Percentiles rank a stretch among this genome's conserved stretches.
These are phyloP conservation scores for Maccullochella peelii DNA, from an alignment of 2,113 vertebrate genomes.

Conservation along the genomic window DNA sequence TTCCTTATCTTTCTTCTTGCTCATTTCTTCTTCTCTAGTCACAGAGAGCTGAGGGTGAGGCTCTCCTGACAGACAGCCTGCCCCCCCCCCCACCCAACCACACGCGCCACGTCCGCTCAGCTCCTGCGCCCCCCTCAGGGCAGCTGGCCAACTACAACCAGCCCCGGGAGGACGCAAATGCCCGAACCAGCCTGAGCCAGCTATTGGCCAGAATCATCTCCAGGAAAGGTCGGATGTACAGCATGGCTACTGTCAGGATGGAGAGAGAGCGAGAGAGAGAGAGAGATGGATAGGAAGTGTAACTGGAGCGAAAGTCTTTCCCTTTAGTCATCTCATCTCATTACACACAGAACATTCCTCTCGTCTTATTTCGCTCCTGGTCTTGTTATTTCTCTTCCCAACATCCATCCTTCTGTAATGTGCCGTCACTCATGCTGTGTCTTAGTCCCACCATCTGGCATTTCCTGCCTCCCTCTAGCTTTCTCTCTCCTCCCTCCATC, in stretches of 20 bases:
- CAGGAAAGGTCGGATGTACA: constrained; percentile 68
- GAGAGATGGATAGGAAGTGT: background rate
- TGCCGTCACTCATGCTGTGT: constrained; percentile 59
- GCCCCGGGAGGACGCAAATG: constrained; percentile 44
- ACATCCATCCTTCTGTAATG: constrained; percentile 42
- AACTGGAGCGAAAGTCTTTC: background rate
- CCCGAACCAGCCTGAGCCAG: constrained; percentile 74
- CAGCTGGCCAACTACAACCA: constrained; percentile 64
- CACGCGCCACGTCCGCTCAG: constrained; percentile 79
- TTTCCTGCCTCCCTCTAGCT: constrained; percentile 60
- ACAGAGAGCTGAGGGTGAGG: constrained; percentile 57
- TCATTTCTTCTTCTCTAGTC: constrained; percentile 26
- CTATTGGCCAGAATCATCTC: constrained; percentile 81
- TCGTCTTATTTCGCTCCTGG: background rate
- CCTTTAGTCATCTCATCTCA: constrained; percentile 6
- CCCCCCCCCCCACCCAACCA: constrained; percentile 45
- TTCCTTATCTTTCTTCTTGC: background rate
- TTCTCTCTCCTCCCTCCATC: constrained; percentile 28
- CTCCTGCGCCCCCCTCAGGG: constrained; percentile 58
- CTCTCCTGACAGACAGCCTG: constrained; percentile 53
- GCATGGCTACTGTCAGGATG: background rate
- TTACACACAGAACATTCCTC: constrained; percentile 1
- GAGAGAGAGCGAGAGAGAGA: background rate
- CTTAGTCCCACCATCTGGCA: constrained; percentile 68
- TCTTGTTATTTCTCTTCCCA: constrained; percentile 29